Base-by-base conservation (phyloP, 1,140 invertebrate species). In the Pentalonia nigronervosa region DNA sequence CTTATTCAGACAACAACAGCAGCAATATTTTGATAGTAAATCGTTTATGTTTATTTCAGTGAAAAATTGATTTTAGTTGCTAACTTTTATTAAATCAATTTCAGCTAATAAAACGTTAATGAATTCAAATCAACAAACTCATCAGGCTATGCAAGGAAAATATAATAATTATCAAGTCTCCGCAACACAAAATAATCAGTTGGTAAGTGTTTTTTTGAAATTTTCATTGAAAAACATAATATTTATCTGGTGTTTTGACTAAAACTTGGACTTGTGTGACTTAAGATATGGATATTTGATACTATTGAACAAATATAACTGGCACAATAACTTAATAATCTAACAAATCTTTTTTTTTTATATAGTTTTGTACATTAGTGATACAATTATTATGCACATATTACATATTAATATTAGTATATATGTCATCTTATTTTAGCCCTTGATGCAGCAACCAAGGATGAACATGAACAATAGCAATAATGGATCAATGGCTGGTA, bases 101-200 rank as follows among this genome's bases (percentile, higher is more conserved):
- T 53, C 23, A 93, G 91, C 91, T n/a, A 93, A 93, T 84, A 93
- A 93, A 30, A 36, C 76, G 20, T 93, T 93, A 30, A 93, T 93
- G 91, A 93, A 93, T 84, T 93, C 91, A 20, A 93, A 93, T 86
- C 91, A 93, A 93, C 91, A 84, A 53, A 93, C 91, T 84, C 91
- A 93, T 84, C 91, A 93, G 25, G 45, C 91, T n/a, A 84, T 93
- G 48, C 91, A 93, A 93, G 81, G 91, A 1, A 93, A 93, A 93
- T 93, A 86, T 86, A 93, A 25, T 84, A 93, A 56, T 23, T 93
- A 93, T 84, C 91, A 93, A 93, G 91, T 92, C 14, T 86, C 91
- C 21, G 76, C 91, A 11, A 86, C 91, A 25, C 91, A 93, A 93
- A 93, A 86, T 93, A 93, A 84, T 93, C 91, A 93, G 53, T 86